phyloP scores from a whole-genome alignment of 2,797 vertebrate genomes.

The Hoplostethus atlanticus region DNA sequence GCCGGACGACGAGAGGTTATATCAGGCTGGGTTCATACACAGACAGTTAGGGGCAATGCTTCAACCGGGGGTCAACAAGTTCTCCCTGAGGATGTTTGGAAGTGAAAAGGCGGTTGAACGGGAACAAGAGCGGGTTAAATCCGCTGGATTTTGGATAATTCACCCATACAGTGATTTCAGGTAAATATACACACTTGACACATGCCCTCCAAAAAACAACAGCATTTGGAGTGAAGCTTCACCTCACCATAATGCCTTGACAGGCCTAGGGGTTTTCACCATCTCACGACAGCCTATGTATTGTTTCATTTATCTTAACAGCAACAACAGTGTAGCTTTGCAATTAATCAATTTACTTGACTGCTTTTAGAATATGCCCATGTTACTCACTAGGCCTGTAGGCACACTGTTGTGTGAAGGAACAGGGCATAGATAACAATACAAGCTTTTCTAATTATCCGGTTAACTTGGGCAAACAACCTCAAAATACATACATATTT shows the following conservation, averaged over 20 bases:
- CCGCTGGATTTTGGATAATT: slow-evolving; percentile 99
- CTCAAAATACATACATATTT: slow-evolving; percentile 34
- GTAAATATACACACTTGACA: slow-evolving; percentile 79
- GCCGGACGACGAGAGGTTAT: slow-evolving; percentile 93
- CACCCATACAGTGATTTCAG: slow-evolving; percentile 99
- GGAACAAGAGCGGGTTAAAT: slow-evolving; percentile 97
- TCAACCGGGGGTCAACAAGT: slow-evolving; percentile 99
- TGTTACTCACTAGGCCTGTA: slow-evolving; percentile 15
- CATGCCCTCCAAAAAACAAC: slow-evolving; percentile 16
- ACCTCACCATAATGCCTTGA: slow-evolving; percentile 18
- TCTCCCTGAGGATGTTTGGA: slow-evolving; percentile 99
- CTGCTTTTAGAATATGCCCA: slow-evolving; percentile 20
- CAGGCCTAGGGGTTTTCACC: slow-evolving; percentile 42
- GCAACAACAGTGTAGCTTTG: not conserved
- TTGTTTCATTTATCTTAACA: slow-evolving; percentile 18
- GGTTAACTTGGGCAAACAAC: slow-evolving; percentile 27
- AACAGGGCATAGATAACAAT: slow-evolving; percentile 24
- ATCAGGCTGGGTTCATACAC: slow-evolving; percentile 96
- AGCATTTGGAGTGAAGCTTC: slow-evolving; percentile 15
- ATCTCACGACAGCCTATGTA: slow-evolving; percentile 16
- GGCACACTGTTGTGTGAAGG: slow-evolving; percentile 14
- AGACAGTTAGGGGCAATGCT: slow-evolving; percentile 98
- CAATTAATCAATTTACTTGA: not conserved
- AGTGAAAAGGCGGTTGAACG: slow-evolving; percentile 99
- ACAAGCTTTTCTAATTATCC: slow-evolving; percentile 46